Percentiles rank a stretch among this genome's conserved stretches.
phyloP scores from a whole-genome alignment of 2,888 invertebrate genomes.

The Cryptosula pallasiana region DNA sequence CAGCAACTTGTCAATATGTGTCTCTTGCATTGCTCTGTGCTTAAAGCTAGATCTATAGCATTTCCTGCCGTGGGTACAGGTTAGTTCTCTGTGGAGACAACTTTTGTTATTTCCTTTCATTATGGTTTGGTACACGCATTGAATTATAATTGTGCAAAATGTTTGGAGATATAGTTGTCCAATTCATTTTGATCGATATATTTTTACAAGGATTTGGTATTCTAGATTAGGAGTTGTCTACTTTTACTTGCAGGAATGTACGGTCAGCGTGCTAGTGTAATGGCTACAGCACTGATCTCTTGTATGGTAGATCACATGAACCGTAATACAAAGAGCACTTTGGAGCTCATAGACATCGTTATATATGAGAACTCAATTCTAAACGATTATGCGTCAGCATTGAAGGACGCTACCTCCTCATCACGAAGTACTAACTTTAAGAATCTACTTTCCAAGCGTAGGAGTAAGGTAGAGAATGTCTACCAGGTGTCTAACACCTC shows the following conservation, averaged over 20 bases:
- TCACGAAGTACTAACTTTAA: background rate
- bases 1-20: background rate
- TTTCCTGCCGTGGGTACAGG: conserved; percentile 16
- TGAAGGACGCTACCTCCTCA: background rate
- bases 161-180: too few species aligned
- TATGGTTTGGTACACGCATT: too few species aligned
- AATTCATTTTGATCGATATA: too few species aligned
- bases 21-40: background rate
- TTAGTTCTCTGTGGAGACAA: too few species aligned
- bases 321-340: background rate
- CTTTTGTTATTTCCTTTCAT: too few species aligned
- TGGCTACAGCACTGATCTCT: background rate
- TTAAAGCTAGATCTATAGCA: background rate
- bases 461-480: background rate
- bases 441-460: background rate
- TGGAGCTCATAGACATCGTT: conserved; percentile 17
- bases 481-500: background rate
- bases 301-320: background rate
- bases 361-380: background rate
- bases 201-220: too few species aligned
- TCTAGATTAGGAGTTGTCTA: too few species aligned
- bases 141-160: too few species aligned
- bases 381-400: background rate
- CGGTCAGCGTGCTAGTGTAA: background rate
- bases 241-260: background rate